Conservation (phyloP, 1,140 invertebrate species). For the Plodia interpunctella region DNA sequence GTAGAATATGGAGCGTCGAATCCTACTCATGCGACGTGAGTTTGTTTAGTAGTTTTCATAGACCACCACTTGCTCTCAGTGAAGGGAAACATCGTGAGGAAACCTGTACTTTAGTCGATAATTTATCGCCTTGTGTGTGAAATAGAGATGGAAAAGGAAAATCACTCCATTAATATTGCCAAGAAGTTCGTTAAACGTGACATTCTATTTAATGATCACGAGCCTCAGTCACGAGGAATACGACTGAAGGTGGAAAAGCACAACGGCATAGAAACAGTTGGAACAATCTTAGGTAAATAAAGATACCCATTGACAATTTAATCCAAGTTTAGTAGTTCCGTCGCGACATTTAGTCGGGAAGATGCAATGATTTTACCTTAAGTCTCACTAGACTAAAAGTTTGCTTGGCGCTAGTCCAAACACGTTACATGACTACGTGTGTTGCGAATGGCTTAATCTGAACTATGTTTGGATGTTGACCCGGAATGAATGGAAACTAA, state of each 20-base stretch:
- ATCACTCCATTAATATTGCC: too few species aligned
- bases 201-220: too few species aligned
- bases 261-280: background rate
- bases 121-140: too few species aligned
- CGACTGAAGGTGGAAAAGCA: too few species aligned
- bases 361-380: slow-evolving; percentile 5
- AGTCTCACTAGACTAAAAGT: slow-evolving; percentile 3
- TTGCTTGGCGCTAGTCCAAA: background rate
- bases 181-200: slow-evolving; percentile 8
- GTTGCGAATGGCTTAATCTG: slow-evolving; percentile 1
- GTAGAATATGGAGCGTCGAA: too few species aligned
- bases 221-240: too few species aligned
- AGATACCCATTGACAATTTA: slow-evolving; percentile 6
- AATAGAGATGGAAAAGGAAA: too few species aligned
- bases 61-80: too few species aligned
- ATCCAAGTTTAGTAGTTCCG: slow-evolving; percentile 2
- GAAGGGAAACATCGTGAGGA: too few species aligned
- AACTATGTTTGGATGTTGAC: background rate
- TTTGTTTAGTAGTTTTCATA: too few species aligned
- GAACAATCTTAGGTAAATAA: background rate
- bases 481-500: background rate
- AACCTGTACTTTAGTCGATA: too few species aligned
- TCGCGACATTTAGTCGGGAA: slow-evolving; percentile 5
- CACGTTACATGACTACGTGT: background rate
- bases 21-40: too few species aligned